phyloP scores from a whole-genome alignment of 2,888 invertebrate genomes.

The Tachystola acroxantha region DNA sequence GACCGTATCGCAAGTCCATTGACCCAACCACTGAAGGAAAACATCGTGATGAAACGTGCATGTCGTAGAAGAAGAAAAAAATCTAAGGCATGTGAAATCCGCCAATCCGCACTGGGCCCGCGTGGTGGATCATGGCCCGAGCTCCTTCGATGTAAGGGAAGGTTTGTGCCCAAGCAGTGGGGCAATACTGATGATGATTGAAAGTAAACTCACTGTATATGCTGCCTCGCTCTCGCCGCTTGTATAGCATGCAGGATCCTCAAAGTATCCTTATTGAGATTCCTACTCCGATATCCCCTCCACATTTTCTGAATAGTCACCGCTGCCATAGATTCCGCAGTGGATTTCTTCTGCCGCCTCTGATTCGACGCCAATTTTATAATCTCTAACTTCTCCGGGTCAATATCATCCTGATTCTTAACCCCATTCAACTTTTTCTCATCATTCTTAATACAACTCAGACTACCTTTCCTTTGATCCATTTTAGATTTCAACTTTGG shows the following conservation, averaged over 20 bases:
- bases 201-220: conserved; percentile 84
- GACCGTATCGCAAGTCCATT: too few species aligned
- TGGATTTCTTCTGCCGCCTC: conserved; percentile 50
- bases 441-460: conserved; percentile 45
- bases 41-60: too few species aligned
- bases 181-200: too few species aligned
- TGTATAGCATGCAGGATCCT: conserved; percentile 83
- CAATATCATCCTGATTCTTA: conserved; percentile 38
- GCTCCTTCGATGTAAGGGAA: too few species aligned
- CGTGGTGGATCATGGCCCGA: too few species aligned
- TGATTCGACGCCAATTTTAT: conserved; percentile 62
- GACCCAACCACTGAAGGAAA: too few species aligned
- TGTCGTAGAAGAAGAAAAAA: too few species aligned
- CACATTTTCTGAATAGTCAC: conserved; percentile 91
- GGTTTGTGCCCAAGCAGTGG: too few species aligned
- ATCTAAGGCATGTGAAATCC: too few species aligned
- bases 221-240: conserved; percentile 87
- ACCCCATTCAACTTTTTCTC: conserved; percentile 52
- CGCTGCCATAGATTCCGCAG: conserved; percentile 77
- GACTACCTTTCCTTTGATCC: conserved; percentile 64
- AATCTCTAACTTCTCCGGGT: conserved; percentile 50
- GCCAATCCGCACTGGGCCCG: too few species aligned
- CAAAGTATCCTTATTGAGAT: conserved; percentile 82
- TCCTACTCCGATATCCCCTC: conserved; percentile 89
- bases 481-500: conserved; percentile 61